Evolutionary conservation across 2,797 vertebrate species (phyloP), one percentile per base, ranked within the genome.

Genomic region (Diplodus puntazzo): DNA sequence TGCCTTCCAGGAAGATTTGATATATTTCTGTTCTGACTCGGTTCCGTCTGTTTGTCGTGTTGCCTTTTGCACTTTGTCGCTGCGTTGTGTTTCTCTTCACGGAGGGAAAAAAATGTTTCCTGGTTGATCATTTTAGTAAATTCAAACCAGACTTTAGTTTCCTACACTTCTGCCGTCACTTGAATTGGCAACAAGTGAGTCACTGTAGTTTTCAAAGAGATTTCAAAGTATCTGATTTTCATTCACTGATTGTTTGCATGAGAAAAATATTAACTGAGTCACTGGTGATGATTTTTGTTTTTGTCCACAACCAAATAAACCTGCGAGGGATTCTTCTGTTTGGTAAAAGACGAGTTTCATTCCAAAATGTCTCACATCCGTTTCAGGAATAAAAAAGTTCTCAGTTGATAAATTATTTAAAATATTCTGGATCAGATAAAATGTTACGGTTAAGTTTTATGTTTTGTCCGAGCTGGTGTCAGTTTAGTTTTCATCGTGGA

Each of bases 1-100:
- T 93, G 92, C 89, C 92, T 92, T 90, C 53, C 55, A 65, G 82
- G 71, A 81, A 34, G 30, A 10, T 73, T 55, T 64, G 10, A 10
- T 50, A 23, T 27, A 43, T 12, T 49, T 49, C 43, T 50, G 3
- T 39, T 70, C 13, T 18, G 17, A 1, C 16, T n/a, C 11, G 52
- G 25, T 18, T 39, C n/a, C 0, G n/a, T 53, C 21, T 46, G 11
- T 76, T 42, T 5, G 30, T 79, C n/a, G 0, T 7, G 77, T 71
- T 63, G 73, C 73, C 63, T 85, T 82, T 83, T 88, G 84, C 84
- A 88, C 83, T 83, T 83, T 83, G 69, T 71, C 20, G 55, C 77
- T 60, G 50, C 11, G n/a, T 73, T 18, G 14, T n/a, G 39, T 73
- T 62, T 73, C 12, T 48, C n/a, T 7, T 23, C 18, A 18, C 53